Base-by-base conservation (phyloP, 2,888 invertebrate genomes). In the Pyrocoelia pectoralis region DNA sequence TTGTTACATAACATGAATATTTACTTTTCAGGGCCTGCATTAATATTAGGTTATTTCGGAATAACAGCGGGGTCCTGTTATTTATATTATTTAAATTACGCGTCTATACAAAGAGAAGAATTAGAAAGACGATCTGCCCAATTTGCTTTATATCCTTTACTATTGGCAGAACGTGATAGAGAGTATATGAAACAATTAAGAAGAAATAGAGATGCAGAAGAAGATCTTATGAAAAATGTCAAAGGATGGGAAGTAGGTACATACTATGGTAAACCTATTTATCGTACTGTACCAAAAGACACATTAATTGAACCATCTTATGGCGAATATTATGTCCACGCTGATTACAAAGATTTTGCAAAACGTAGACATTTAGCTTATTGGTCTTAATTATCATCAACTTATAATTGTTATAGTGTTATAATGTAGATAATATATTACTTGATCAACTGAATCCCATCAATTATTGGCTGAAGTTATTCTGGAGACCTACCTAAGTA, bases 161-260 rank as follows among this genome's bases (percentile, higher is more conserved):
- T 97, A 61, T 68, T 89, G 28, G 97, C 97, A 0, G 97, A 97
- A 79, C 85, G 90, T 64, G 95, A 97, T 79, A 84, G 97, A 73
- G 89, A 88, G 83, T 95, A 86, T 74, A 78, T 97, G 77, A 94
- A 91, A 74, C 93, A 95, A 73, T 74, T 93, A 33, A 85, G 91
- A 55, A 85, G 84, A 61, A 93, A 94, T 80, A 87, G 95, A 12
- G 94, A 95, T 12, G 91, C 91, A 68, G 97, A 97, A 81, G 85
- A 85, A 1, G 88, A 92, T 58, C 83, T 97, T 28, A 98, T 98
- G 97, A 88, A 89, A 69, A 88, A 96, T 80, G 93, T 95, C 10
- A 91, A 92, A 61, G 92, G 92, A 70, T 97, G 97, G 97, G 89
- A 92, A 84, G 89, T 91, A 4, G 98, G 97, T 49, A 97, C 93